Percentiles rank a stretch among this genome's conserved stretches.
phyloP scores from a whole-genome alignment of 2,888 invertebrate genomes.

The Herminia tarsipennalis region DNA sequence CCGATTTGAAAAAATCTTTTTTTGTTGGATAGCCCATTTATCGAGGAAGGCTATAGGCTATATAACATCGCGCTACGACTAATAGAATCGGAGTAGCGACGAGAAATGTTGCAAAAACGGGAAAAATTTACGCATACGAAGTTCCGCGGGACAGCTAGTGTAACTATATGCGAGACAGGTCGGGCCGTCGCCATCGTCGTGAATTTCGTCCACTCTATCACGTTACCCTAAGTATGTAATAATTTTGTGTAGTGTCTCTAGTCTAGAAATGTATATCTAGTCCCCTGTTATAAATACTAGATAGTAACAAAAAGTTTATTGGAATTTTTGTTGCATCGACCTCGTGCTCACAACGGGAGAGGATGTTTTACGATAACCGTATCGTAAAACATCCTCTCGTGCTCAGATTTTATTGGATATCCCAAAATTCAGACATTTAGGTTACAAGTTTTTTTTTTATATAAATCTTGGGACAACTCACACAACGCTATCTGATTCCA shows the following conservation, averaged over 20 bases:
- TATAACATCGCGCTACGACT: too few relatives aligned
- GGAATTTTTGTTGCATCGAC: constrained; percentile 33
- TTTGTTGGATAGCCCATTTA: too few relatives aligned
- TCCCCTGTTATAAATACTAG: constrained; percentile 25
- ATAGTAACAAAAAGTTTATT: constrained; percentile 40
- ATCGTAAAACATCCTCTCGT: too few relatives aligned
- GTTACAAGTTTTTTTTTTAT: constrained; percentile 19
- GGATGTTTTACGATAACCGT: constrained; percentile 31
- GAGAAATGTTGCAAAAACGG: too few relatives aligned
- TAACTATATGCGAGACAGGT: constrained; percentile 36
- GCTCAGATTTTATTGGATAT: constrained; percentile 32
- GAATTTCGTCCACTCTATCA: constrained; percentile 19
- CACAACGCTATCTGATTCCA: too few relatives aligned
- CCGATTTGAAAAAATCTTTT: too few relatives aligned
- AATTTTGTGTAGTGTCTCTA: constrained; percentile 12
- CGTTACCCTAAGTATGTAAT: constrained; percentile 20
- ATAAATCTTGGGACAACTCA: too few relatives aligned
- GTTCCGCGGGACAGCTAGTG: too few relatives aligned
- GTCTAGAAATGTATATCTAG: constrained; percentile 29
- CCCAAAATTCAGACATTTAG: constrained; percentile 33
- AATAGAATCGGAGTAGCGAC: too few relatives aligned
- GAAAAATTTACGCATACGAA: too few relatives aligned
- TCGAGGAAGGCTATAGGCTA: too few relatives aligned
- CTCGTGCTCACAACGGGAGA: constrained; percentile 39
- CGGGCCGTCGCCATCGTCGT: constrained; percentile 21